These are phyloP conservation scores for Aphyosemion australe DNA, from an alignment of 2,113 vertebrate genomes.

Conservation along the genomic window DNA sequence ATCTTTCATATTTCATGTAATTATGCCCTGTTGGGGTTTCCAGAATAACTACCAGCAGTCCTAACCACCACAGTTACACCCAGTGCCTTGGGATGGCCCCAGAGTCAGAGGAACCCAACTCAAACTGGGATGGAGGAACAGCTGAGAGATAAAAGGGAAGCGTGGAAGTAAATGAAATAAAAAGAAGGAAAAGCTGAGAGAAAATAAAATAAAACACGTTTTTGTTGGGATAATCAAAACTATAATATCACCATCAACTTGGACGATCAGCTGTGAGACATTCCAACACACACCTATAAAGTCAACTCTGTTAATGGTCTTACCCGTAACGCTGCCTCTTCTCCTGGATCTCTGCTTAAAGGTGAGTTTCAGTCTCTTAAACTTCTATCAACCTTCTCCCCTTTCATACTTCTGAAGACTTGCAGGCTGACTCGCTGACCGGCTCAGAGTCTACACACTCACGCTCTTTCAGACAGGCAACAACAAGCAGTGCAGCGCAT, in stretches of 20 bases:
- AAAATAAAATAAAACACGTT: background rate
- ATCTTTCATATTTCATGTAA: slow-evolving; percentile 57
- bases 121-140: slow-evolving; percentile 20
- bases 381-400: background rate
- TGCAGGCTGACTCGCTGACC: slow-evolving; percentile 32
- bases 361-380: background rate
- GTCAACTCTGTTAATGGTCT: background rate
- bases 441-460: slow-evolving; percentile 39
- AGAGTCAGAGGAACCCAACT: slow-evolving; percentile 16
- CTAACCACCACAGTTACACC: slow-evolving; percentile 60
- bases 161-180: background rate
- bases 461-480: slow-evolving; percentile 64
- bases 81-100: slow-evolving; percentile 64
- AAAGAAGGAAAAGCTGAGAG: background rate
- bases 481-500: slow-evolving; percentile 62
- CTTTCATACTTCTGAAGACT: slow-evolving; percentile 35
- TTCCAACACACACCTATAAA: slow-evolving; percentile 36
- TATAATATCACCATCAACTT: background rate
- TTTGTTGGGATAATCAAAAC: background rate
- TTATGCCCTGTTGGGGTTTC: slow-evolving; percentile 58
- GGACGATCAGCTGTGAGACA: slow-evolving; percentile 16
- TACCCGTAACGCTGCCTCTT: slow-evolving; percentile 31
- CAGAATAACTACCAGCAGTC: slow-evolving; percentile 28
- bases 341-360: background rate
- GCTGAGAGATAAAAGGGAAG: background rate